A percentile compares a stretch with the other conserved stretches of the same genome.
These are phyloP conservation scores for Aporophyla lueneburgensis DNA, from an alignment of 2,888 invertebrate genomes.

Conservation along the genomic window DNA sequence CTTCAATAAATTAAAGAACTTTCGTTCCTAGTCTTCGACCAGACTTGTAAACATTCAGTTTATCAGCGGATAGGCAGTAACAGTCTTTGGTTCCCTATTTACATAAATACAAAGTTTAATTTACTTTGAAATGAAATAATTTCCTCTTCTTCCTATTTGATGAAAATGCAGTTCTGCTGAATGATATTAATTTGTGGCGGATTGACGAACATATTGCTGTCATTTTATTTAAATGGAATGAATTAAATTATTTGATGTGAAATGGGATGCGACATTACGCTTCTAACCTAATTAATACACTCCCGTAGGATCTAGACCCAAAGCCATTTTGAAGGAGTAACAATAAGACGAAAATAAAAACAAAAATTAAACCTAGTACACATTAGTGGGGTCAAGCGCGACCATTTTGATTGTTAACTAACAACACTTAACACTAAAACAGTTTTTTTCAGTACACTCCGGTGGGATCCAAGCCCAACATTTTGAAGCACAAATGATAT, in stretches of 20 bases:
- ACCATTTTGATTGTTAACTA: conserved; percentile 69
- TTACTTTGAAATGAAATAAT: conserved; percentile 61
- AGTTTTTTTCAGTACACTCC: conserved; percentile 77
- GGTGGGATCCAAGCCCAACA: conserved; percentile 79
- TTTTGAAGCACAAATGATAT: conserved; percentile 75
- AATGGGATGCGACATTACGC: conserved; percentile 47
- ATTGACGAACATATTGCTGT: conserved; percentile 76
- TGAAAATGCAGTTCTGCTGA: conserved; percentile 84
- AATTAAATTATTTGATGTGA: conserved; percentile 57
- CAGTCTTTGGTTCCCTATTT: conserved; percentile 89
- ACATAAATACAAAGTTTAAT: conserved; percentile 78
- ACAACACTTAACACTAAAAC: conserved; percentile 73
- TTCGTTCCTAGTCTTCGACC: conserved; percentile 75
- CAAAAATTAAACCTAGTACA: conserved; percentile 75
- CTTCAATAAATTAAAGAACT: conserved; percentile 88
- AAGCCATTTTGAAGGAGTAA: conserved; percentile 77
- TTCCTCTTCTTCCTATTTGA: conserved; percentile 87
- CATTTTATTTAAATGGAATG: conserved; percentile 67
- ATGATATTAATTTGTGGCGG: conserved; percentile 85
- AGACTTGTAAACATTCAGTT: conserved; percentile 74
- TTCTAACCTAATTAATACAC: conserved; percentile 75
- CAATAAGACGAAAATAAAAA: conserved; percentile 64
- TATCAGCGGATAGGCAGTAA: conserved; percentile 78
- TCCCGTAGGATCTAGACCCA: conserved; percentile 82
- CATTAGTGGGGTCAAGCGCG: conserved; percentile 79